Evolutionary conservation across 2,888 invertebrate genomes (phyloP).

Genomic region (Dysmachus trigonus): DNA sequence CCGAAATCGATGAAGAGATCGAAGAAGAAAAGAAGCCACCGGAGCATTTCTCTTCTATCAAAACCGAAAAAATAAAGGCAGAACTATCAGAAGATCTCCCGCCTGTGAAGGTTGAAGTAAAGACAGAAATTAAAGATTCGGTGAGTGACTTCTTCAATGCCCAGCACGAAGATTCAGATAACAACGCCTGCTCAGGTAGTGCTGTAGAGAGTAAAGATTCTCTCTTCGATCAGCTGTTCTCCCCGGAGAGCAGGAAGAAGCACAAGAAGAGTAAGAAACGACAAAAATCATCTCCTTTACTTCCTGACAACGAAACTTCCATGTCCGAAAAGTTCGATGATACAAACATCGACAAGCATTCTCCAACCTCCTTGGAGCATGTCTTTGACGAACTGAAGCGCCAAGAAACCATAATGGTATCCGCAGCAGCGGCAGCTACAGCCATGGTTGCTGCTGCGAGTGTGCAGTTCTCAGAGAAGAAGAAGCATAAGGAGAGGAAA

Average conservation of each 20-base stretch:
- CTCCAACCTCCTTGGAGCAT: conserved; percentile 60
- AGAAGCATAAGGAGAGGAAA: conserved; percentile 63
- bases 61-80: conserved; percentile 15
- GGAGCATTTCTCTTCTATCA: not conserved
- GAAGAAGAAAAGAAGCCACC: conserved; percentile 53
- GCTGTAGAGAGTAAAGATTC: conserved; percentile 65
- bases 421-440: conserved; percentile 42
- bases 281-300: conserved; percentile 70
- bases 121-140: conserved; percentile 50
- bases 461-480: conserved; percentile 55
- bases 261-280: conserved; percentile 88
- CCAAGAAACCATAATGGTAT: conserved; percentile 50
- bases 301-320: conserved; percentile 53
- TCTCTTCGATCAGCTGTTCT: conserved; percentile 62
- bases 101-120: conserved; percentile 49
- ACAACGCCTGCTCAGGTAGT: conserved; percentile 50
- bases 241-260: conserved; percentile 73
- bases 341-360: not conserved
- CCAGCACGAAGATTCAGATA: conserved; percentile 50
- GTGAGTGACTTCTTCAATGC: conserved; percentile 25
- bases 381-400: conserved; percentile 67
- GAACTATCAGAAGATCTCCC: conserved; percentile 13
- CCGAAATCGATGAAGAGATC: conserved; percentile 66
- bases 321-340: conserved; percentile 46
- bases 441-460: conserved; percentile 34